Conservation (phyloP, 2,113 vertebrate species). For the Otolemur garnettii region DNA sequence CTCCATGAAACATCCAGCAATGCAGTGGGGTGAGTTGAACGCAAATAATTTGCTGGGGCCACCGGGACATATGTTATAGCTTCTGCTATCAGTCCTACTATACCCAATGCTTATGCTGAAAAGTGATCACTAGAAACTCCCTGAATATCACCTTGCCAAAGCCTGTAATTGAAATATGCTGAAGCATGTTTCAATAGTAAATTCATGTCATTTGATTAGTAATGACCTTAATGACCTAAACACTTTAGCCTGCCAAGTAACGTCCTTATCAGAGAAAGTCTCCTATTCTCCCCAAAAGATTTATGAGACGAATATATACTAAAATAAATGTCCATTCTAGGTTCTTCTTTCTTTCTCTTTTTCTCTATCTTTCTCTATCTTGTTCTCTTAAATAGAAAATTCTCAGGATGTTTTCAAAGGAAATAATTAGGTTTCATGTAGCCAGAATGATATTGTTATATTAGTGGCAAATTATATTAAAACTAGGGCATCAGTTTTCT, state of each 20-base stretch:
- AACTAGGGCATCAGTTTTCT: not conserved
- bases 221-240: not conserved
- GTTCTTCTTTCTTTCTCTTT: not conserved
- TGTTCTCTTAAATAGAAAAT: not conserved
- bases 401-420: not conserved
- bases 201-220: slow-evolving; percentile 18
- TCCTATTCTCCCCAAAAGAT: not conserved
- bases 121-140: not conserved
- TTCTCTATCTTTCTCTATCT: not conserved
- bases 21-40: not conserved
- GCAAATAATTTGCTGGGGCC: not conserved
- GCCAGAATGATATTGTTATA: not conserved
- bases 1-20: not conserved
- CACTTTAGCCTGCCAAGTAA: not conserved
- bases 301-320: not conserved
- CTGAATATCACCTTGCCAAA: not conserved
- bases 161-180: not conserved
- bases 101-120: not conserved
- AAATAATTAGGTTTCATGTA: not conserved
- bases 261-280: not conserved
- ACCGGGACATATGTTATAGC: not conserved
- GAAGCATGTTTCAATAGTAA: not conserved
- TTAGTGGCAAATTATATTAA: slow-evolving; percentile 10
- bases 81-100: not conserved
- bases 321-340: slow-evolving; percentile 45